Conservation (phyloP, 2,113 vertebrate genomes). For the Redunca redunca region DNA sequence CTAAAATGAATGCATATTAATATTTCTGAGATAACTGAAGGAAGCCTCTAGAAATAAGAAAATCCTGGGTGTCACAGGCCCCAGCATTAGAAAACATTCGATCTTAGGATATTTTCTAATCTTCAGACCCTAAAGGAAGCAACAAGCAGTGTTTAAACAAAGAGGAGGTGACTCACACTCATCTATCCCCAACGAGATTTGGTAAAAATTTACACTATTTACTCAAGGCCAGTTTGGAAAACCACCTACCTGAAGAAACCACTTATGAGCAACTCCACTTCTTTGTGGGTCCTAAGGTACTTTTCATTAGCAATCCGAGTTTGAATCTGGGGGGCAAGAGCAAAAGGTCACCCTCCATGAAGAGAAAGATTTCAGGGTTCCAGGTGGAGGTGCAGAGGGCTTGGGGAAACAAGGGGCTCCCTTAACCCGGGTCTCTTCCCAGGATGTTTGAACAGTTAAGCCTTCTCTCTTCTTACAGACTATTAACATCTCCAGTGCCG, state of each 20-base stretch:
- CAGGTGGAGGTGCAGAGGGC: background rate
- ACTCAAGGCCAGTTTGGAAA: background rate
- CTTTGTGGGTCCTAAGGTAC: conserved; percentile 86
- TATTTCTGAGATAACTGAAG: conserved; percentile 1
- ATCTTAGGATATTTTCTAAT: background rate
- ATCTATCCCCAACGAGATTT: background rate
- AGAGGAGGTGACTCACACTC: background rate
- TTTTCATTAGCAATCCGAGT: conserved; percentile 85
- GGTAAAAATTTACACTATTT: background rate
- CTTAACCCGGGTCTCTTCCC: background rate
- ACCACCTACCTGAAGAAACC: conserved; percentile 84
- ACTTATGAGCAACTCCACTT: conserved; percentile 82
- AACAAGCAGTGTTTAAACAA: background rate
- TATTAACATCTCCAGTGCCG: too few species aligned
- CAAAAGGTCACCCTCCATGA: background rate
- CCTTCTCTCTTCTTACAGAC: background rate
- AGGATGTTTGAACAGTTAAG: background rate
- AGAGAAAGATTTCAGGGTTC: background rate
- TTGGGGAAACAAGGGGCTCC: background rate
- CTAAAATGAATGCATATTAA: background rate
- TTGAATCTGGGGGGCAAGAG: conserved; percentile 78
- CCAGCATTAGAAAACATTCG: background rate
- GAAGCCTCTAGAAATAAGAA: background rate
- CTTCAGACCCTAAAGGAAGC: background rate
- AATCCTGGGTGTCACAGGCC: background rate